Conservation (phyloP, 2,113 vertebrate genomes). For the Oxyruncus cristatus region DNA sequence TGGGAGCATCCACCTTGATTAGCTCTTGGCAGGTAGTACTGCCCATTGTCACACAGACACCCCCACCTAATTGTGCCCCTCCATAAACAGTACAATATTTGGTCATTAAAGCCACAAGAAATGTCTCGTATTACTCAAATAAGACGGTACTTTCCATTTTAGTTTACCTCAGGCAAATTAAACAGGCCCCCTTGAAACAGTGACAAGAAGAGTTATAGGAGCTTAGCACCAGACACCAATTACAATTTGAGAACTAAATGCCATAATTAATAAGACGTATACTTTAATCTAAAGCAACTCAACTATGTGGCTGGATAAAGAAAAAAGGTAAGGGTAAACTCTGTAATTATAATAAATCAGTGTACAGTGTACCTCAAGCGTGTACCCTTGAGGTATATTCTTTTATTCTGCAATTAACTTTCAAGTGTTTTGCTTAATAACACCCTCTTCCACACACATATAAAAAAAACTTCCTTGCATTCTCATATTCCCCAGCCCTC, state of each 20-base stretch:
- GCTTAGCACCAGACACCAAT: constrained; percentile 71
- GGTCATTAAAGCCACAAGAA: constrained; percentile 71
- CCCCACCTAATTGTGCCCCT: not conserved
- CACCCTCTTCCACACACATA: not conserved
- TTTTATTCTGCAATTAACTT: constrained; percentile 66
- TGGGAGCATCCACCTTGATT: constrained; percentile 73
- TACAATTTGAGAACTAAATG: constrained; percentile 70
- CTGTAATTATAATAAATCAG: constrained; percentile 74
- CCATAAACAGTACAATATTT: constrained; percentile 48
- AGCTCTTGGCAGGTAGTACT: constrained; percentile 62
- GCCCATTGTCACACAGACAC: constrained; percentile 7
- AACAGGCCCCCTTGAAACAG: constrained; percentile 62
- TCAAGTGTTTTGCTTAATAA: constrained; percentile 44
- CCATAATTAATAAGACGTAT: constrained; percentile 72
- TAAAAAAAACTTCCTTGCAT: not conserved
- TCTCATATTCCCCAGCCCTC: not conserved
- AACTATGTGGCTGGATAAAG: constrained; percentile 78
- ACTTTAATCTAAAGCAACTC: constrained; percentile 77
- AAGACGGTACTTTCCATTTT: constrained; percentile 85
- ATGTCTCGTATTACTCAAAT: constrained; percentile 72
- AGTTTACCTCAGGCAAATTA: constrained; percentile 71
- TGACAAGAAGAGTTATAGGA: constrained; percentile 50
- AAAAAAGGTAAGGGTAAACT: constrained; percentile 75
- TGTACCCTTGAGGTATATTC: constrained; percentile 60
- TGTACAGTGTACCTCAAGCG: constrained; percentile 18